These are phyloP conservation scores for Chauna torquata DNA, from an alignment of 2,113 vertebrate genomes.

Conservation along the genomic window DNA sequence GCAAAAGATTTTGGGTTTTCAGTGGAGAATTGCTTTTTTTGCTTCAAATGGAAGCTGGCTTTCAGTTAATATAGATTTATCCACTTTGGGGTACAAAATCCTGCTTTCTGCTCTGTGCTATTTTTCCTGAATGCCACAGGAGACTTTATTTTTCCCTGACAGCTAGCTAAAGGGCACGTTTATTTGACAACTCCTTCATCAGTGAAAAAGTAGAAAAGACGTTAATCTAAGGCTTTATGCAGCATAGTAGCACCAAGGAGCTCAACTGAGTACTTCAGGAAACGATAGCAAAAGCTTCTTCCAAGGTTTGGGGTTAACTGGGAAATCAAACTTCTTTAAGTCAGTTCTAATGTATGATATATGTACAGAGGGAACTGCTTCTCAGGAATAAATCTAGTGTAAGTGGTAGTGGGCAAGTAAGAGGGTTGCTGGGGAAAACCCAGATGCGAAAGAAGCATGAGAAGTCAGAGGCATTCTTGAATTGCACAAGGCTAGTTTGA, in stretches of 20 bases:
- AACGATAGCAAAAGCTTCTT: neutral
- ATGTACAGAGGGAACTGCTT: neutral
- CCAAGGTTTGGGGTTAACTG: neutral
- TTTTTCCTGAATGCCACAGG: constrained; percentile 53
- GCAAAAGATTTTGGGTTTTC: constrained; percentile 46
- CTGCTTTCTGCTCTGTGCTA: constrained; percentile 33
- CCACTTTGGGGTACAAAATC: constrained; percentile 50
- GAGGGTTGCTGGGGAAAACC: neutral
- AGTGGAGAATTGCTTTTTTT: neutral
- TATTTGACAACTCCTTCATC: constrained; percentile 66
- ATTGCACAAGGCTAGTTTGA: neutral
- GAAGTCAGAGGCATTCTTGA: neutral
- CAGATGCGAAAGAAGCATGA: neutral
- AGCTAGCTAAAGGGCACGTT: constrained; percentile 62
- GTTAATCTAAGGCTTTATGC: constrained; percentile 41
- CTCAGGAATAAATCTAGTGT: neutral
- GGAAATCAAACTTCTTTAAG: neutral
- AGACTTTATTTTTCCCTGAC: constrained; percentile 56
- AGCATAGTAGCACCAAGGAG: neutral
- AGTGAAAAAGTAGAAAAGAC: constrained; percentile 52
- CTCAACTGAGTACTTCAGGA: neutral
- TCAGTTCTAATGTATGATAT: neutral
- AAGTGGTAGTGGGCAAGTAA: neutral
- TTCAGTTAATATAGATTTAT: constrained; percentile 61
- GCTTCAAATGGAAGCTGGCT: constrained; percentile 38